Percentiles rank a stretch among this genome's conserved stretches.
Conservation (phyloP, 2,797 vertebrate species). For the Pempheris klunzingeri region DNA sequence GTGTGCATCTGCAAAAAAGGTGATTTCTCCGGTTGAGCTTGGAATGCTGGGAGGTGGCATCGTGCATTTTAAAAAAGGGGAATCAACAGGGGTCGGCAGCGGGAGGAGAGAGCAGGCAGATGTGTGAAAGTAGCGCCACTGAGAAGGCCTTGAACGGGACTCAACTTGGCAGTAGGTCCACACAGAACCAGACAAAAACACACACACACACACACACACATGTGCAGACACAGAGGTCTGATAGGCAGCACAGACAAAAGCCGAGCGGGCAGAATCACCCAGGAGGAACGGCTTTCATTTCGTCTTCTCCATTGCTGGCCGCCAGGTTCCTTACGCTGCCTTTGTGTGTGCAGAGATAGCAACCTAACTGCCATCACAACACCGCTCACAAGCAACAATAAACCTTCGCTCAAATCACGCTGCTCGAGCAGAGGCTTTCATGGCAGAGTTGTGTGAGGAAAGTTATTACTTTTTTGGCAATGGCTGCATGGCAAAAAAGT, state of each 20-base stretch:
- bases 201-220: conserved; percentile 13
- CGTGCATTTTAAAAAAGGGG: conserved; percentile 57
- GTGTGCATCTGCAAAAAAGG: conserved; percentile 31
- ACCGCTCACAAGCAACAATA: conserved; percentile 61
- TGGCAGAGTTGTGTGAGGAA: conserved; percentile 45
- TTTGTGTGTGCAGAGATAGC: conserved; percentile 68
- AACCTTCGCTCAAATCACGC: conserved; percentile 44
- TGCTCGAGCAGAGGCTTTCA: conserved; percentile 45
- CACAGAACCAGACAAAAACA: conserved; percentile 10
- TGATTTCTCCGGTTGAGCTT: conserved; percentile 40
- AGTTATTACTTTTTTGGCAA: conserved; percentile 54
- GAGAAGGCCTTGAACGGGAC: conserved; percentile 42
- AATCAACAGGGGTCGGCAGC: conserved; percentile 41
- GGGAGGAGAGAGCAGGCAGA: conserved; percentile 21
- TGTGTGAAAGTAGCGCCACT: neutral
- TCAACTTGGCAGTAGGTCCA: conserved; percentile 50
- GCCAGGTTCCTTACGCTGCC: conserved; percentile 56
- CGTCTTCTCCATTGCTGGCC: conserved; percentile 46
- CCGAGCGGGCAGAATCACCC: conserved; percentile 66
- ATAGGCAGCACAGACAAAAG: conserved; percentile 72
- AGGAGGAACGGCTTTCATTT: conserved; percentile 80
- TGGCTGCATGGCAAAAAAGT: conserved; percentile 37
- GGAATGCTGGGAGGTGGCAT: conserved; percentile 37
- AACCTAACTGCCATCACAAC: conserved; percentile 45
- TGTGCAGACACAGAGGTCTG: conserved; percentile 48